Evolutionary conservation across 2,888 invertebrate genomes (phyloP), one percentile per base, ranked within the genome.

Genomic region (Melikaiella ostensackeni): DNA sequence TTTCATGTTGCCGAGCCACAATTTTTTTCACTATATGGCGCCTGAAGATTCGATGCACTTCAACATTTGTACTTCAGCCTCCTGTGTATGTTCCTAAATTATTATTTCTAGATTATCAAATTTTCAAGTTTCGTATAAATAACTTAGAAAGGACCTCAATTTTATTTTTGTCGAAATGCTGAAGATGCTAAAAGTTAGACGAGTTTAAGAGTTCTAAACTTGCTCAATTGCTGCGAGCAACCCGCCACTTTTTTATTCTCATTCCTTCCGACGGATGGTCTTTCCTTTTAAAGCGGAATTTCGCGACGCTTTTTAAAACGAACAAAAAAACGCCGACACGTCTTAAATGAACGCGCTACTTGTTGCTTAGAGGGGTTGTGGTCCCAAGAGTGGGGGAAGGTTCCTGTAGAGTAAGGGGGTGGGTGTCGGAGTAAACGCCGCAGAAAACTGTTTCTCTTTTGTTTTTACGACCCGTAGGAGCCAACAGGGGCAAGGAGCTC

Each of bases 291-390:
- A 86, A 89, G 88, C 86, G 86, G 85, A 90, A 90, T 86, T 89
- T 90, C 82, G 88, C 87, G 85, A 85, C 86, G 84, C 82, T 87
- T 87, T 87, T 87, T 85, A 86, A 88, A 89, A 90, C 86, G 90
- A 91, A 91, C 91, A 91, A 91, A 91, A 91, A 90, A 91, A 91
- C 86, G 88, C 85, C 89, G 89, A 89, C 90, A 88, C 90, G 90
- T 91, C 91, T 91, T 91, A 91, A 91, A 91, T 91, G 91, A 91
- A 91, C 90, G 91, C 91, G 91, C 91, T 90, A 91, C 91, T 91
- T 91, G 91, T 91, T 91, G 91, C 91, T 89, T 88, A 85, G 87
- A 85, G 86, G 87, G 87, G 86, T 83, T 82, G 83, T 76, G 77
- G 79, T 79, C 78, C 76, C 76, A 42, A 70, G 66, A 75, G 76